Percentiles rank a stretch among this genome's conserved stretches.
phyloP scores from a whole-genome alignment of 2,113 vertebrate species.

The Willisornis vidua region DNA sequence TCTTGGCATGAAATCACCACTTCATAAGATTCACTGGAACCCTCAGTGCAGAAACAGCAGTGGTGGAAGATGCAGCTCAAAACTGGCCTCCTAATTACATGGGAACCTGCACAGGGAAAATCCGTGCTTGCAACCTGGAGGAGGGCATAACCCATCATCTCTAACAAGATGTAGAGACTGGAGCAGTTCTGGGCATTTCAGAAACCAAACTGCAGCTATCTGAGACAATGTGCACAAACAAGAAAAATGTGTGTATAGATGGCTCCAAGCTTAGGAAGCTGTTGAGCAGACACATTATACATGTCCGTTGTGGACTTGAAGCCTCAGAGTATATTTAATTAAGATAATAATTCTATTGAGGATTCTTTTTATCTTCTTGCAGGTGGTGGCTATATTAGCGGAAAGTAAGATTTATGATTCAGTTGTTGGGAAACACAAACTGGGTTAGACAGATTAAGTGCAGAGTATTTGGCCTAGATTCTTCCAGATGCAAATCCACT shows the following conservation, averaged over 20 bases:
- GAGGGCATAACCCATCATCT: not conserved
- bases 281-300: not conserved
- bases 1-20: too few species aligned
- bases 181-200: not conserved
- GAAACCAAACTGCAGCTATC: not conserved
- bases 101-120: not conserved
- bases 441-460: not conserved
- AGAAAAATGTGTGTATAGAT: fast-evolving
- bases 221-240: not conserved
- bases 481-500: not conserved
- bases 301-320: not conserved
- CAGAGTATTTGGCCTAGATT: constrained; percentile 29
- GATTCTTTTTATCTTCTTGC: not conserved
- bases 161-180: not conserved
- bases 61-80: not conserved
- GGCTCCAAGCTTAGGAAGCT: not conserved
- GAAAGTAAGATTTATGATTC: not conserved
- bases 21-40: not conserved
- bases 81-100: not conserved
- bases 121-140: not conserved
- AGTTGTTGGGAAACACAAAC: not conserved
- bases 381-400: not conserved
- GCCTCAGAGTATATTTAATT: not conserved
- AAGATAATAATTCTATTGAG: not conserved
- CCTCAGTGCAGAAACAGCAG: not conserved